Evolutionary conservation across 2,797 vertebrate species (phyloP).

Genomic region (Sebastes cheni): DNA sequence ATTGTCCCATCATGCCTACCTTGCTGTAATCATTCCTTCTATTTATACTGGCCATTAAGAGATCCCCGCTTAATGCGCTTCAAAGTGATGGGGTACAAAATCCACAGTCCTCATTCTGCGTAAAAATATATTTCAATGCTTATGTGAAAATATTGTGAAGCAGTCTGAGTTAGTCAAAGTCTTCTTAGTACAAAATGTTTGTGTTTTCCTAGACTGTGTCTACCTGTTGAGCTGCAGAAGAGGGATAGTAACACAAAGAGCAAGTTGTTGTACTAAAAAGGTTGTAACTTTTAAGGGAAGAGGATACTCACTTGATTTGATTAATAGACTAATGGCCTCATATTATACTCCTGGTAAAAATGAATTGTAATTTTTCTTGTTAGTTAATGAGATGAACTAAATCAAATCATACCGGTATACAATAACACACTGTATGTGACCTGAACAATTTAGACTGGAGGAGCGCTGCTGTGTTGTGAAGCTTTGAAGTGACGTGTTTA

Average conservation of each 20-base stretch:
- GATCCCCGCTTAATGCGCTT: neutral
- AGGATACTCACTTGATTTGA: neutral
- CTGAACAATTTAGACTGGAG: neutral
- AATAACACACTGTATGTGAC: neutral
- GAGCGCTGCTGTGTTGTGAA: neutral
- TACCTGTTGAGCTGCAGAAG: neutral
- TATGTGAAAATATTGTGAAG: neutral
- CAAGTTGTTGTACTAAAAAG: neutral
- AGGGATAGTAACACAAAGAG: neutral
- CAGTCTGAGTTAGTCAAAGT: neutral
- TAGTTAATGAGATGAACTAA: neutral
- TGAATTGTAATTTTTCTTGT: neutral
- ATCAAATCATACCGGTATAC: neutral
- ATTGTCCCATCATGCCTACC: too few species aligned
- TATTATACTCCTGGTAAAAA: neutral
- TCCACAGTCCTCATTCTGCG: too few species aligned
- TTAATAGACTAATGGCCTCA: neutral
- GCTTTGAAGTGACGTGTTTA: neutral
- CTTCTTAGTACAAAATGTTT: neutral
- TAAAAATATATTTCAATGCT: too few species aligned
- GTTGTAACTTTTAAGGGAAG: neutral
- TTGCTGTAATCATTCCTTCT: neutral
- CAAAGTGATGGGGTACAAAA: neutral
- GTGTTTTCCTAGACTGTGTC: neutral
- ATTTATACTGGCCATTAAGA: neutral